These are phyloP conservation scores for Panagrolaimus sp. DNA, from an alignment of 1,140 invertebrate genomes.

Conservation along the genomic window DNA sequence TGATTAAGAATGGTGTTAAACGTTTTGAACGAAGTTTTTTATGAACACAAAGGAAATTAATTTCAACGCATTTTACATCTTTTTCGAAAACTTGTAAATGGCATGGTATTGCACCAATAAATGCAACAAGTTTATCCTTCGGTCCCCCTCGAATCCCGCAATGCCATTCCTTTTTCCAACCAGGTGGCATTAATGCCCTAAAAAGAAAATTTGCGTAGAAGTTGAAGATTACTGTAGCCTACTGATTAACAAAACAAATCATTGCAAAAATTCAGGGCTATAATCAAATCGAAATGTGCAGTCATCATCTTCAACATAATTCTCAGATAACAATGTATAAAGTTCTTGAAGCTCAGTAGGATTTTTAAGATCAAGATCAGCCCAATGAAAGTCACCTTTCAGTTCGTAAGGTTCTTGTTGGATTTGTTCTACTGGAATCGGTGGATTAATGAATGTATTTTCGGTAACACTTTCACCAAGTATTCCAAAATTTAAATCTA, in stretches of 20 bases:
- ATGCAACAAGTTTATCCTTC: conserved; percentile 85
- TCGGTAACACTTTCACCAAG: conserved; percentile 67
- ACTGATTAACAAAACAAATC: conserved; percentile 69
- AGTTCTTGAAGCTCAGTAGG: conserved; percentile 82
- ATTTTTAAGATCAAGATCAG: conserved; percentile 84
- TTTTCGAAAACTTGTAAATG: conserved; percentile 81
- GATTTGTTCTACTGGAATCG: conserved; percentile 74
- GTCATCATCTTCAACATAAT: conserved; percentile 99
- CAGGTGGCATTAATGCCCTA: conserved; percentile 91
- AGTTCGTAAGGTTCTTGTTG: conserved; percentile 83
- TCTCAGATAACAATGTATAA: conserved; percentile 90
- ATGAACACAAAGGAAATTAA: conserved; percentile 98
- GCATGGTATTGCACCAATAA: conserved; percentile 94
- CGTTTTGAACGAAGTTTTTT: conserved; percentile 94
- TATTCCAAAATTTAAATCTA: conserved; percentile 90
- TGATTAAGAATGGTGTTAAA: conserved; percentile 91
- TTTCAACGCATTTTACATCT: conserved; percentile 87
- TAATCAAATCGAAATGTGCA: conserved; percentile 99
- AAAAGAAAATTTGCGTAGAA: too few relatives aligned
- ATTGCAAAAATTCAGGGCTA: conserved; percentile 88
- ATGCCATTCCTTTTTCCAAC: conserved; percentile 90
- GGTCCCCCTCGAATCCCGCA: conserved; percentile 90
- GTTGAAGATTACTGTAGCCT: too few relatives aligned
- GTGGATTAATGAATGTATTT: conserved; percentile 75
- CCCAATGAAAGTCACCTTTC: conserved; percentile 85